Evolutionary conservation across 30 jellyfish, hydroid and myxozoan genomes (phyloP).

Genomic region (Pelagia noctiluca): DNA sequence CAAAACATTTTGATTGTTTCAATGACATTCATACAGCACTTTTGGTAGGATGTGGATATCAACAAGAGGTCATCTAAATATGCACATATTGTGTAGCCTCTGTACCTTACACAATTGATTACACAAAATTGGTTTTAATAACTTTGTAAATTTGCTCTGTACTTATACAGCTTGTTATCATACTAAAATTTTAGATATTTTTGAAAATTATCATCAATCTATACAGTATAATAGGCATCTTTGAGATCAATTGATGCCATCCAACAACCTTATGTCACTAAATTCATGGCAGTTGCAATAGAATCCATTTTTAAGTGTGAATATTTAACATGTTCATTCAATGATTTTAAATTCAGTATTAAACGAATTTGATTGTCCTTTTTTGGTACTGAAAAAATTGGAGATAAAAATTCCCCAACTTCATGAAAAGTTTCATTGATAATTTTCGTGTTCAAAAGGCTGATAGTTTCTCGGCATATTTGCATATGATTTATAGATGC

Average conservation of each 20-base stretch:
- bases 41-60: not conserved
- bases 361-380: conserved; percentile 22
- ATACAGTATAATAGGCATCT: conserved; percentile 19
- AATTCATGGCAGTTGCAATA: conserved; percentile 12
- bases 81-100: not conserved
- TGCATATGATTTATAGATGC: not conserved
- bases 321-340: conserved; percentile 13
- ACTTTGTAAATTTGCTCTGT: conserved; percentile 12
- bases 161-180: not conserved
- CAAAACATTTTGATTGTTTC: not conserved
- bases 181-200: conserved; percentile 39
- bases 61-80: conserved; percentile 31
- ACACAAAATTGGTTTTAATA: not conserved
- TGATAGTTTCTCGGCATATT: not conserved
- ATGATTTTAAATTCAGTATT: conserved; percentile 17
- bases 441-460: not conserved
- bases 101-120: not conserved
- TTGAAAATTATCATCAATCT: not conserved
- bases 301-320: conserved; percentile 52
- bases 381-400: conserved; percentile 10
- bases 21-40: not conserved
- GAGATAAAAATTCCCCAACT: conserved; percentile 3
- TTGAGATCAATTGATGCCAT: conserved; percentile 47
- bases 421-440: not conserved
- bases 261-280: conserved; percentile 18